Base-by-base conservation (phyloP, 2,113 vertebrate species). In the Tychaedon coryphoeus region DNA sequence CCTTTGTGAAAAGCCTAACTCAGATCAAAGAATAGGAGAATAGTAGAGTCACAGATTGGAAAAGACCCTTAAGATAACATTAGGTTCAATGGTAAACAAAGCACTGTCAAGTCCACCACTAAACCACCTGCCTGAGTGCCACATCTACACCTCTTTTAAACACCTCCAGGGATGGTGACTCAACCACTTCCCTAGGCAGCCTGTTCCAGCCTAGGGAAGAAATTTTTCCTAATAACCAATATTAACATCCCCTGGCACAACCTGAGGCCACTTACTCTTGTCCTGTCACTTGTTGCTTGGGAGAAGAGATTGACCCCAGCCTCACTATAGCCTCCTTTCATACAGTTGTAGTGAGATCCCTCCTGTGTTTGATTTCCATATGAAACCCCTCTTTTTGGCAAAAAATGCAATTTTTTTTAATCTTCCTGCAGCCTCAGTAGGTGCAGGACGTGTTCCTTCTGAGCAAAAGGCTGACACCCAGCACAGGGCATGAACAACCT, bases 401-500 rank as follows among this genome's bases (percentile, higher is more conserved):
- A 79, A 75, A 54, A 45, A 34, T 8, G 1, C 5, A 24, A 18
- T 34, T 5, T 25, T 38, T 78, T 54, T 9, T 10, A 48, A 48
- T 83, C 50, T 62, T 76, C 43, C 72, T 69, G 28, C 51, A 77
- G 26, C 80, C 74, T 78, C 51, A 77, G 81, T 17, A 1, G 1
- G 33, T 33, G 61, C 51, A 92, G 57, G 34, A 34, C 3, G 0
- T 8, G 5, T 42, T 90, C 58, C 22, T 90, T 61, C 45, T 33
- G 10, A 74, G 36, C 0, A 0, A 25, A 77, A 86, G 42, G 60
- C 33, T 54, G 10, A 53, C 36, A 38, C 47, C 22, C 45, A 65
- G 22, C 0, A 5, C 15, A 25, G 28, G 13, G 10, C 47, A 58
- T 0, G 3, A 18, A n/a, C 53, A 78, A 3, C 61, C 18, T 47